A percentile compares a stretch with the other conserved stretches of the same genome.
These are phyloP conservation scores for Ylistrum balloti DNA, from an alignment of 1,140 invertebrate genomes.

Conservation along the genomic window DNA sequence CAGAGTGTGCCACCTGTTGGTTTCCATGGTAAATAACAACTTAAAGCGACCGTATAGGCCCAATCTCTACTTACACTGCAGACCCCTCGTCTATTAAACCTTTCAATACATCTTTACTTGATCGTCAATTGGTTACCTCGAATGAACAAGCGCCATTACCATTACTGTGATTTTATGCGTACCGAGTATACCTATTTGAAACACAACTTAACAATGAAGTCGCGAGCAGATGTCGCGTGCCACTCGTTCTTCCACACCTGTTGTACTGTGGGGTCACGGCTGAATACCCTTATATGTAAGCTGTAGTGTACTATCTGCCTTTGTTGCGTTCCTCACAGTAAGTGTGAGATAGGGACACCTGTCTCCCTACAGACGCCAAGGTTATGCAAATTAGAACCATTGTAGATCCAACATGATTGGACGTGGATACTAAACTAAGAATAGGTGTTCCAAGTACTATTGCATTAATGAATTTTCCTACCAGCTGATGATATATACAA, in stretches of 20 bases:
- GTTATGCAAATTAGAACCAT: neutral
- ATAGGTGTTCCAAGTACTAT: neutral
- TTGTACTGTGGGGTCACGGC: conserved; percentile 22
- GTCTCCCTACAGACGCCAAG: neutral
- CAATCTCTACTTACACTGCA: neutral
- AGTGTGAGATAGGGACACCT: conserved; percentile 11
- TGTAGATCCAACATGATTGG: neutral
- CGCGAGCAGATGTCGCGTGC: neutral
- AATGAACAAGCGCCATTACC: neutral
- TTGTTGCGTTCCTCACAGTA: neutral
- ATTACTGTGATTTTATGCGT: neutral
- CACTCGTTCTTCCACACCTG: neutral
- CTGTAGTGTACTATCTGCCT: neutral
- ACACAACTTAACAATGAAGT: neutral
- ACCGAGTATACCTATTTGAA: conserved; percentile 14
- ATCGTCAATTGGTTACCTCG: neutral
- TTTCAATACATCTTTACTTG: neutral
- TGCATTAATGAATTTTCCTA: neutral
- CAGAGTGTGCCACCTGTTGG: neutral
- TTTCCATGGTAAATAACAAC: conserved; percentile 28
- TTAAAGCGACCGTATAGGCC: neutral
- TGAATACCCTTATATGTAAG: neutral
- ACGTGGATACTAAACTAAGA: neutral
- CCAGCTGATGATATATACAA: neutral
- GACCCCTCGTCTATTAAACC: neutral